Evolutionary conservation across 2,888 invertebrate species (phyloP), one percentile per base, ranked within the genome.

Genomic region (Melitaea athalia): DNA sequence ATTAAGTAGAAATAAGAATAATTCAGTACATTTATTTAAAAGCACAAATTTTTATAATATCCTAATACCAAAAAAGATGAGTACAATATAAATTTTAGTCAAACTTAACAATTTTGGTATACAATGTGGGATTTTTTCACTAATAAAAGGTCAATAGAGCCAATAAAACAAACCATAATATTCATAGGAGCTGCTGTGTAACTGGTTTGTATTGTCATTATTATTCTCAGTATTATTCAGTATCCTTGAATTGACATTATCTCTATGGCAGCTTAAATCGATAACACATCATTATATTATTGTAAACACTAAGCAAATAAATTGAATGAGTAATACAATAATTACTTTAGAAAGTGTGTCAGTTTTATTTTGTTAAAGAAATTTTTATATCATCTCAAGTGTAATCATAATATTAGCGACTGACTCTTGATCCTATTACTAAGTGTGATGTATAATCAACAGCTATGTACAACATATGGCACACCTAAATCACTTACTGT

Each of bases 391-490:
- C 38, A 38, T 33, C n/a, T 38, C 38, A 53, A 24, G 24, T 53
- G n/a, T 53, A 52, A 53, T 14, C n/a, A 45, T n/a, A 45, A 31
- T 47, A 43, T 57, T 45, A 64, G 11, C 57, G 49, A 10, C 38
- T 49, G 49, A 57, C 31, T 50, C 52, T 49, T 12, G 31, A 11
- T 49, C 57, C 42, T 49, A 63, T 24, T 67, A 59, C 47, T 64
- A 64, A 64, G 63, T 73, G 71, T 76, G 74, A 75, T 73, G 68
- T 59, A 64, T 71, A 67, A 63, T 57, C 60, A 67, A 68, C 59
- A 59, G 68, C 65, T 73, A 75, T 72, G 69, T 73, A 73, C 61
- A 69, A 67, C 64, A 70, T 74, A 74, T 74, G 74, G 75, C 73
- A 72, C 75, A 66, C 73, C 71, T 70, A 67, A 71, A 72, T 75